A percentile compares a stretch with the other conserved stretches of the same genome.
Conservation (phyloP, 2,888 invertebrate genomes). For the Chironomus tentans region DNA sequence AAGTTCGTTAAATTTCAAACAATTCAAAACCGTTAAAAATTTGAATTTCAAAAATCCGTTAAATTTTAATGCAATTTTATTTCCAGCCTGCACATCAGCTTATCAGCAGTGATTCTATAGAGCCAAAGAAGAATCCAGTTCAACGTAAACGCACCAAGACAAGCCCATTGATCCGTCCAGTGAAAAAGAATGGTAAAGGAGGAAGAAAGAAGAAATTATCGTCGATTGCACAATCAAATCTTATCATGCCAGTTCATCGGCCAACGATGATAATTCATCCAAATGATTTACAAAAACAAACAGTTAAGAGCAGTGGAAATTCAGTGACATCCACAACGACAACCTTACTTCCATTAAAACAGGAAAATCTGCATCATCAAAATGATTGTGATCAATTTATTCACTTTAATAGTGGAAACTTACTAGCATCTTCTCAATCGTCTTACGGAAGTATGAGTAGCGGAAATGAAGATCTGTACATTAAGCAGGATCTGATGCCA, state of each 20-base stretch:
- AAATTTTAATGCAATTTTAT: background rate
- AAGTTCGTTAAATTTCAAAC: too few relatives aligned
- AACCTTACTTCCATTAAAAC: constrained; percentile 31
- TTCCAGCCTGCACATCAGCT: constrained; percentile 6
- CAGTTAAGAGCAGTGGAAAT: constrained; percentile 35
- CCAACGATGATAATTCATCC: constrained; percentile 42
- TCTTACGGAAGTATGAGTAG: background rate
- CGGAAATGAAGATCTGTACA: constrained; percentile 18
- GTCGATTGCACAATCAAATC: background rate
- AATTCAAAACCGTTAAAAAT: background rate
- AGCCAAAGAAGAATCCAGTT: constrained; percentile 16
- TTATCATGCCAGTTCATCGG: constrained; percentile 42
- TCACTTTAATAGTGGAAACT: constrained; percentile 20
- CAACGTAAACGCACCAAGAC: constrained; percentile 7
- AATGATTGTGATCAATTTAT: constrained; percentile 19
- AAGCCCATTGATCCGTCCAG: constrained; percentile 14
- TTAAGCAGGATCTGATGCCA: constrained; percentile 38
- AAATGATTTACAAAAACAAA: constrained; percentile 48
- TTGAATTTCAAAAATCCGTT: too few relatives aligned
- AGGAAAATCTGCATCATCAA: constrained; percentile 28
- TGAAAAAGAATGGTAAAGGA: constrained; percentile 5
- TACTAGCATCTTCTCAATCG: constrained; percentile 21
- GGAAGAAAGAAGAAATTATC: background rate
- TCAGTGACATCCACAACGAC: background rate
- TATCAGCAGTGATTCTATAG: constrained; percentile 1